phyloP scores from a whole-genome alignment of 2,888 invertebrate genomes.

The Marronus borbonicus region DNA sequence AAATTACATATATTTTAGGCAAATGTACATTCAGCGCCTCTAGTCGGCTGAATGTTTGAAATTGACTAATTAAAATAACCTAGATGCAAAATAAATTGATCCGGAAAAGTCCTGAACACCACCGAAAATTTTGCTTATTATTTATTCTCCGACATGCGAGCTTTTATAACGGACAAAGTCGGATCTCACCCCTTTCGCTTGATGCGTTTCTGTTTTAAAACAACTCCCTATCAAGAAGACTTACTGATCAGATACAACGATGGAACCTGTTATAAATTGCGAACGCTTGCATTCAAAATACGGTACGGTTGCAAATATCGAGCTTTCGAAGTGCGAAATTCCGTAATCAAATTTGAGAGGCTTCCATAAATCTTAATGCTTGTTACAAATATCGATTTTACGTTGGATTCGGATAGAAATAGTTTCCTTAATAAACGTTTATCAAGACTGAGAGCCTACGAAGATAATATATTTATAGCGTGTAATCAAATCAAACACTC shows the following conservation, averaged over 20 bases:
- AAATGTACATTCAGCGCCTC: no score
- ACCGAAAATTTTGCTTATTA: conserved; percentile 15
- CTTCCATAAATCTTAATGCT: conserved; percentile 26
- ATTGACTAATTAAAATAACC: no score
- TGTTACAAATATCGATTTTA: neutral
- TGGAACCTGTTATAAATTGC: conserved; percentile 16
- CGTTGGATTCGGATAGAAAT: neutral
- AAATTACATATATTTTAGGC: no score
- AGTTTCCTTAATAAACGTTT: neutral
- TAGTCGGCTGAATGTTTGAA: no score
- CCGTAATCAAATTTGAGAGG: conserved; percentile 27
- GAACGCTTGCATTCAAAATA: neutral
- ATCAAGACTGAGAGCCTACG: neutral
- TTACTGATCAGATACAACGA: conserved; percentile 6
- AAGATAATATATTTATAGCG: neutral
- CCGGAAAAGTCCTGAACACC: no score
- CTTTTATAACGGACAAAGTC: conserved; percentile 32
- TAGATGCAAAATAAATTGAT: no score
- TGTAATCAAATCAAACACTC: neutral
- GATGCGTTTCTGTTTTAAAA: no score
- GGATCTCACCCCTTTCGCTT: neutral
- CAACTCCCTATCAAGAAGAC: no score
- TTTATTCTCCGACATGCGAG: conserved; percentile 33
- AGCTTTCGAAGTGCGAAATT: neutral
- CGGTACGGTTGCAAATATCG: neutral